Evolutionary conservation across 2,888 invertebrate species (phyloP), one percentile per base, ranked within the genome.

Genomic region (Euplexia lucipara): DNA sequence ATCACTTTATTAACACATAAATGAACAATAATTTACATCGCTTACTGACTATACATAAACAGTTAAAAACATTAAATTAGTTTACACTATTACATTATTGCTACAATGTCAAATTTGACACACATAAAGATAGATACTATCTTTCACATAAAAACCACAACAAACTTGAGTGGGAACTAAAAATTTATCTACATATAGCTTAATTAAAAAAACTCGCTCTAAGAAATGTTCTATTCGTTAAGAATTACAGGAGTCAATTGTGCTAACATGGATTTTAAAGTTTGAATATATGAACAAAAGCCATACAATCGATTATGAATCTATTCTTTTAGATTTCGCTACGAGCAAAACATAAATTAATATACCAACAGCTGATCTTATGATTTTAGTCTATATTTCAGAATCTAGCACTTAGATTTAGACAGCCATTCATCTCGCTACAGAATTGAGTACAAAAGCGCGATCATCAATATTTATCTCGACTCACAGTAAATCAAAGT

Each of bases 111-210:
- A 75, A 69, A 73, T 59, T 59, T 72, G 83, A 82, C 82, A 70
- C 58, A 82, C 70, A 34, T 5, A 22, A 74, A 78, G 82, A 82
- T 82, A 82, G 83, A 82, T 82, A 70, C 82, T 82, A 82, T 82
- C 82, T 78, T 72, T 49, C 22, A 60, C n/a, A 42, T n/a, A 20
- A 30, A 2, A 47, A 61, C 39, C 52, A 60, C 39, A 9, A 16
- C n/a, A 42, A 32, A 42, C 18, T 44, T 56, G 16, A 22, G 39
- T 48, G 37, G 41, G 12, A 3, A 44, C 20, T 42, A 45, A 51
- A 1, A 45, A 39, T 16, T 1, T 35, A 26, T 9, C 20, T 45
- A 5, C 14, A 5, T 34, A 32, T 16, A 7, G 26, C 16, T 3
- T 18, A n/a, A 10, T 26, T 22, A 3, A 32, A 10, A 22, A 61